phyloP scores from a whole-genome alignment of 2,888 invertebrate genomes.

The Epistrophella euchroma region DNA sequence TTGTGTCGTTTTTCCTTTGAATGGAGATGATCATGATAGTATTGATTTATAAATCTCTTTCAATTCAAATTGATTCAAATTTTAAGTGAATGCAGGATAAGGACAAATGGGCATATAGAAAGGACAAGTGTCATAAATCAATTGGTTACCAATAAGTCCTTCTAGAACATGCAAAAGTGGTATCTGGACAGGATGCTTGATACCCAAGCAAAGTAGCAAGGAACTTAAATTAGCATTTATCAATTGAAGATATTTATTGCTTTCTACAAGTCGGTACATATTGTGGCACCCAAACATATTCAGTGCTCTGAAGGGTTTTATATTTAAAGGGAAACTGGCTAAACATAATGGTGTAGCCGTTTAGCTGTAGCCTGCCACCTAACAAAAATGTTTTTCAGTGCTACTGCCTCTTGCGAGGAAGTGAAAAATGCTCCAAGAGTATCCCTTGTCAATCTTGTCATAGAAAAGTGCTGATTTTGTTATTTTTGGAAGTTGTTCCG shows the following conservation, averaged over 20 bases:
- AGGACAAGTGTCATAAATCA: constrained; percentile 83
- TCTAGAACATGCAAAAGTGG: constrained; percentile 75
- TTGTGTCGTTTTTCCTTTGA: constrained; percentile 19
- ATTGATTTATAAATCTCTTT: constrained; percentile 68
- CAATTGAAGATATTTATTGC: not conserved
- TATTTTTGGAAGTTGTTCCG: no score
- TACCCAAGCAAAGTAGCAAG: not conserved
- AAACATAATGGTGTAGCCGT: no score
- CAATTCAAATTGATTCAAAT: constrained; percentile 60
- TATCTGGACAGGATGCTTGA: constrained; percentile 11
- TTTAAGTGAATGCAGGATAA: constrained; percentile 34
- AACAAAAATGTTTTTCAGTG: no score
- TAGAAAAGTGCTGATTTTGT: no score
- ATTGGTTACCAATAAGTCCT: constrained; percentile 83
- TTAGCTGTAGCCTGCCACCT: no score
- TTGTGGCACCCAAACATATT: no score
- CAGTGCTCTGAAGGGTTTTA: no score
- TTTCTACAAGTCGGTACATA: no score
- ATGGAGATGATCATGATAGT: constrained; percentile 8
- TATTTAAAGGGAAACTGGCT: no score
- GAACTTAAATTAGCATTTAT: not conserved
- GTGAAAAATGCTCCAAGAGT: no score
- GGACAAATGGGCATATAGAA: constrained; percentile 56
- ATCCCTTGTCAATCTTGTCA: no score
- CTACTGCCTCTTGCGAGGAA: no score